Percentiles rank a stretch among this genome's conserved stretches.
phyloP scores from a whole-genome alignment of 2,888 invertebrate species.

The Cephus pulcher region DNA sequence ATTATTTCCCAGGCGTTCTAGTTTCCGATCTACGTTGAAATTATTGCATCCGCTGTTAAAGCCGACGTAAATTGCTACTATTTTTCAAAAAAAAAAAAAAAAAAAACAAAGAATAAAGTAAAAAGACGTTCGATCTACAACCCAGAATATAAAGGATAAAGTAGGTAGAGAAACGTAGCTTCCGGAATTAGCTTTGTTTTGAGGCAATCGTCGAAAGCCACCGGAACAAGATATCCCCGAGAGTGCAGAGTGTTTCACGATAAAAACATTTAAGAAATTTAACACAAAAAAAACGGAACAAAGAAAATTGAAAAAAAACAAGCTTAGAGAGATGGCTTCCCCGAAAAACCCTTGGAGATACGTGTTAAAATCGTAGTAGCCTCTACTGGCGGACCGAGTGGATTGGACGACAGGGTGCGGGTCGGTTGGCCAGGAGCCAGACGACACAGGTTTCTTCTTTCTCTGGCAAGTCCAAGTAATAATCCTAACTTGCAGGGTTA shows the following conservation, averaged over 20 bases:
- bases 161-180: neutral
- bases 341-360: neutral
- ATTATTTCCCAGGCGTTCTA: conserved; percentile 46
- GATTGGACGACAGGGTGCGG: conserved; percentile 11
- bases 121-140: neutral
- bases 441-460: conserved; percentile 33
- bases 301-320: neutral
- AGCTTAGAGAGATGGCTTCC: neutral
- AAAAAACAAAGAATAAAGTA: too few species aligned
- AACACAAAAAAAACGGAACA: neutral
- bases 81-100: neutral
- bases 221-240: neutral
- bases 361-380: conserved; percentile 44
- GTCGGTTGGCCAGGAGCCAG: conserved; percentile 54
- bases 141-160: neutral
- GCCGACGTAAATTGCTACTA: conserved; percentile 41
- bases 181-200: neutral
- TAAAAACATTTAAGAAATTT: neutral
- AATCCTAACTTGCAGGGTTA: conserved; percentile 62
- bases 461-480: conserved; percentile 45
- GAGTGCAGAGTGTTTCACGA: neutral
- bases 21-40: conserved; percentile 39
- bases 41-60: conserved; percentile 41
- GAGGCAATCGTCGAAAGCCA: neutral
- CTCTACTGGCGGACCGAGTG: conserved; percentile 41